Evolutionary conservation across 2,113 vertebrate genomes (phyloP).

Genomic region (Saguinus midas): DNA sequence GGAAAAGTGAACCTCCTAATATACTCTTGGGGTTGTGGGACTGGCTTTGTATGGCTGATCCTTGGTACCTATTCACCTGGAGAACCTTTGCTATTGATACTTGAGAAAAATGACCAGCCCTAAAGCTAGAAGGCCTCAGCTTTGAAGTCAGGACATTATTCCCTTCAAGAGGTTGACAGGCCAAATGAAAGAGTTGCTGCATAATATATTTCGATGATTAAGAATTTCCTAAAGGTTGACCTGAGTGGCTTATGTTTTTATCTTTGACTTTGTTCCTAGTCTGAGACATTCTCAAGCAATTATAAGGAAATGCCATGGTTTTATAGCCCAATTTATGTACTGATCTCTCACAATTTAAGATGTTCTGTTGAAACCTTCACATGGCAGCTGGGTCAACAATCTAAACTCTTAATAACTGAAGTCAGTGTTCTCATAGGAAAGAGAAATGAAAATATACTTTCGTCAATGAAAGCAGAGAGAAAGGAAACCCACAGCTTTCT

Average conservation of each 20-base stretch:
- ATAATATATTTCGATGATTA: background rate
- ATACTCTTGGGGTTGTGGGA: background rate
- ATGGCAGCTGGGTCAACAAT: slow-evolving; percentile 33
- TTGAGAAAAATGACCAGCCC: background rate
- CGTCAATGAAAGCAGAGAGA: slow-evolving; percentile 42
- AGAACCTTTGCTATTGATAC: background rate
- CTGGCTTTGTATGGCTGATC: background rate
- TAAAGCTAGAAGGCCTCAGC: background rate
- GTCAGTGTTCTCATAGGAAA: slow-evolving; percentile 7
- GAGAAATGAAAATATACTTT: slow-evolving; percentile 39
- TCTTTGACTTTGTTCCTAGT: slow-evolving; percentile 7
- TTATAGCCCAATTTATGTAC: slow-evolving; percentile 7
- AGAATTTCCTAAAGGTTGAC: slow-evolving; percentile 11
- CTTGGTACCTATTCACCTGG: background rate
- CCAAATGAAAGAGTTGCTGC: background rate
- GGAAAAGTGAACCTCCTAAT: background rate
- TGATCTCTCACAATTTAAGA: slow-evolving; percentile 19
- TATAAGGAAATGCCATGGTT: slow-evolving; percentile 25
- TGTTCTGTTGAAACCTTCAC: background rate
- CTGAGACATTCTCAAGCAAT: slow-evolving; percentile 33
- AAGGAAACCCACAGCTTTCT: slow-evolving; percentile 10
- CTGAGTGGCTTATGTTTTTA: background rate
- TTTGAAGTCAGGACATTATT: background rate
- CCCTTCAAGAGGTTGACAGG: background rate
- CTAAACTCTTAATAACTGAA: slow-evolving; percentile 57